Percentiles rank a stretch among this genome's conserved stretches.
Evolutionary conservation across 2,113 vertebrate species (phyloP).

Genomic region (Martes martes): DNA sequence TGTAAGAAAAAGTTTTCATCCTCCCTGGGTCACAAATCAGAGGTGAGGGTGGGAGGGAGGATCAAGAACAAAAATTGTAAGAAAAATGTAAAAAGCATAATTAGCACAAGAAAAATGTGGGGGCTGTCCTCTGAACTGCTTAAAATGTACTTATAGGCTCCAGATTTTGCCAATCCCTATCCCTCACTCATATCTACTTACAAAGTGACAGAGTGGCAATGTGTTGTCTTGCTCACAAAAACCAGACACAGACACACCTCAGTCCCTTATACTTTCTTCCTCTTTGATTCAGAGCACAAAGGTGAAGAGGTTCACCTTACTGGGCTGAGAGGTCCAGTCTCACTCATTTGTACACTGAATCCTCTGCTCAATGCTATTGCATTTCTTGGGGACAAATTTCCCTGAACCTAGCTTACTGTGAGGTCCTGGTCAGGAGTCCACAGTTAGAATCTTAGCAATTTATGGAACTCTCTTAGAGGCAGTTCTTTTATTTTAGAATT

Average conservation of each 20-base stretch:
- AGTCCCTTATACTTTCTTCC: not conserved
- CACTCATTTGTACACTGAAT: not conserved
- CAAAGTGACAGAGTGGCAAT: not conserved
- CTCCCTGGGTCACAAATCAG: not conserved
- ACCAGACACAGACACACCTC: not conserved
- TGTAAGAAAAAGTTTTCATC: not conserved
- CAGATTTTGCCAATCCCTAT: not conserved
- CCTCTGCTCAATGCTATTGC: not conserved
- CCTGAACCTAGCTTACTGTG: not conserved
- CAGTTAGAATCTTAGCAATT: not conserved
- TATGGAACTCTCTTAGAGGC: not conserved
- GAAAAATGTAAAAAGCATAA: not conserved
- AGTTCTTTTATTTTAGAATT: conserved; percentile 11
- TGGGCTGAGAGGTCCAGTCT: not conserved
- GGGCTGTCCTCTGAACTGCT: not conserved
- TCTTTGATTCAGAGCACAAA: not conserved
- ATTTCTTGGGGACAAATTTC: not conserved
- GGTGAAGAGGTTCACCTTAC: not conserved
- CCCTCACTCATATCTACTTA: not conserved
- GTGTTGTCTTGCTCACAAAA: not conserved
- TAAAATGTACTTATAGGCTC: not conserved
- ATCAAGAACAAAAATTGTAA: not conserved
- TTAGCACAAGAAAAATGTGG: not conserved
- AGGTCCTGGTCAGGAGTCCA: not conserved
- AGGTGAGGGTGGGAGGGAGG: not conserved